Evolutionary conservation across 2,797 vertebrate genomes (phyloP).

Genomic region (Eleutherodactylus coqui): DNA sequence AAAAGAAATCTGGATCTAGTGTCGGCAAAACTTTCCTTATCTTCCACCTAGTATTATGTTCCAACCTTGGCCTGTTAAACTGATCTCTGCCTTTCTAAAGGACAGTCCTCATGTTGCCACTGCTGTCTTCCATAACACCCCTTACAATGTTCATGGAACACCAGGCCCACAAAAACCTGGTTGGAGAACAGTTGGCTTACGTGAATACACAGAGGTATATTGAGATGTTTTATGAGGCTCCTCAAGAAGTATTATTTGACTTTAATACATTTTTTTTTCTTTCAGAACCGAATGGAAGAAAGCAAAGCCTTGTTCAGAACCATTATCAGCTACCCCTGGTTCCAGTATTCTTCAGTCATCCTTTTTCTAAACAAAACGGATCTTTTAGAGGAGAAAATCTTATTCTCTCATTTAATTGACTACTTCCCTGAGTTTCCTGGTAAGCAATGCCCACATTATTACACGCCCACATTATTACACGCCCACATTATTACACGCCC

Average conservation of each 20-base stretch:
- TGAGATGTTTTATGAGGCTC: not conserved
- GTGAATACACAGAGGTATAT: not conserved
- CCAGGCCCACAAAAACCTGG: not conserved
- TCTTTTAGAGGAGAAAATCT: conserved; percentile 89
- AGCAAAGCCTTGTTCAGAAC: conserved; percentile 93
- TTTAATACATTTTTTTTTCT: conserved; percentile 42
- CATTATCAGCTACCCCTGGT: conserved; percentile 91
- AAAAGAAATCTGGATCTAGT: too few species aligned
- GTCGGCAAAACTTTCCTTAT: too few species aligned
- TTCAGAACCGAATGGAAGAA: conserved; percentile 91
- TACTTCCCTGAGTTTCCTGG: conserved; percentile 91
- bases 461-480: too few species aligned
- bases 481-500: too few species aligned
- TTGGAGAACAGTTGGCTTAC: too few species aligned
- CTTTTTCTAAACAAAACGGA: conserved; percentile 94
- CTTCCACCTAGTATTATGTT: too few species aligned
- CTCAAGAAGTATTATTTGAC: not conserved
- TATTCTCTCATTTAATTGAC: conserved; percentile 82
- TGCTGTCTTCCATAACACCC: not conserved
- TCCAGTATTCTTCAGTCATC: conserved; percentile 88
- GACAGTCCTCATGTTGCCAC: too few species aligned
- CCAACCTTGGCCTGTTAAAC: too few species aligned
- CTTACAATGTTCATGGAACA: not conserved
- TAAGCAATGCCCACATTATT: conserved; percentile 72
- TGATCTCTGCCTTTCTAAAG: too few species aligned